Base-by-base conservation (phyloP, 2,888 invertebrate genomes). In the Hesperia comma region DNA sequence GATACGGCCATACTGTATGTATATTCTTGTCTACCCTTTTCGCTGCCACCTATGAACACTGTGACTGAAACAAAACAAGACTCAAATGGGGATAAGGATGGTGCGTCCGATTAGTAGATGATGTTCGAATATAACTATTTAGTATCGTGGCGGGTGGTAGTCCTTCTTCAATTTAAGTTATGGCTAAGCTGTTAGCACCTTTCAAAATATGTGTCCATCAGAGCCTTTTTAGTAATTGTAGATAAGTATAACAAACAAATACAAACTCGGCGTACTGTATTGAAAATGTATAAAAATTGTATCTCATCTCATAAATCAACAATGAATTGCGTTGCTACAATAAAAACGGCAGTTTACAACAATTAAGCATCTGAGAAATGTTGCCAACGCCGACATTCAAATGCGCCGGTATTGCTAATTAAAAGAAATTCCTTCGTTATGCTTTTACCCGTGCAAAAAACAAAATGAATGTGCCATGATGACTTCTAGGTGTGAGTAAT, bases 401-500 rank as follows among this genome's bases (percentile, higher is more conserved):
- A 77, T 72, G 75, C 76, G 80, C 79, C 77, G 81, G 79, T 80
- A 77, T 77, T 75, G 79, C 79, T 87, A 90, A 90, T 90, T 88
- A 90, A 86, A 83, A 85, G 82, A 86, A 87, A 87, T 88, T 82
- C 85, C 81, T 74, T 74, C 70, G 77, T 79, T 80, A 82, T 81
- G 80, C 82, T 81, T 87, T 84, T 82, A 79, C 77, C 73, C 68
- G 68, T 40, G 75, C 78, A 87, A 88, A 87, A 88, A 88, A 79
- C 74, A 77, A 76, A 79, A 81, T 80, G 83, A 84, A 84, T 83
- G 79, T 74, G 70, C 77, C 75, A 76, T 79, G 82, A 83, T 80
- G 80, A 81, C 75, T 84, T 72, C 79, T 80, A 88, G 85, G 90
- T 90, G 90, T 89, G 86, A 88, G 85, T 78, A 80, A 84, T 87